Evolutionary conservation across 1,140 invertebrate genomes (phyloP), one percentile per base, ranked within the genome.

Genomic region (Caerostris extrusa): DNA sequence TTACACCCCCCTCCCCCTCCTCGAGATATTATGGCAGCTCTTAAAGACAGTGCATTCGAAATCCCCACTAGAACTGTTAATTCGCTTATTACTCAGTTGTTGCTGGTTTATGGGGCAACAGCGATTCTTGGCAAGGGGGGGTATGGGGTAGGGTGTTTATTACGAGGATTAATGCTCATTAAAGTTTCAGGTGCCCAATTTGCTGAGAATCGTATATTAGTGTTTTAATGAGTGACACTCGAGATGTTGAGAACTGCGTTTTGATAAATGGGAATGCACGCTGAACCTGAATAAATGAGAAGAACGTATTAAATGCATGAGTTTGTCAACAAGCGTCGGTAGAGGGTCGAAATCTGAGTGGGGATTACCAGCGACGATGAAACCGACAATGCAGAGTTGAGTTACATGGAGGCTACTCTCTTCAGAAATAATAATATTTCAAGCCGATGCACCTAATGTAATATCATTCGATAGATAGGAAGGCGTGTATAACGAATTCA

Each of bases 151-250:
- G n/a, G n/a, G 86, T 60, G 86, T 88, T 88, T 64, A 61, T 88
- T 60, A 57, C 12, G 19, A 64, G 60, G 86, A 64, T 88, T 61
- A 88, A 88, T 88, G 86, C 58, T 88, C 57, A 64, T 88, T 88
- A 88, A 88, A 88, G 34, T 64, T 88, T 88, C 86, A 88, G 60
- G 86, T 7, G 34, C 57, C 86, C 86, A 88, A 88, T 88, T 88
- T 56, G 57, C 50, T 53, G 50, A 64, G 57, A 57, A 61, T 61
- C 60, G 50, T 60, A 88, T 61, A 88, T 64, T 88, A 17, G 86
- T 64, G 82, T 57, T 58, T 85, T 85, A 85, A 57, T 85, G 57
- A 58, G 6, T 85, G 57, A 56, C 57, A 85, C 55, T 85, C 14
- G 19, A 56, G 55, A 4, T 85, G n/a, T 85, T 56, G 53, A n/a